Conservation (phyloP, 2,113 vertebrate species). For the Madoqua kirkii region DNA sequence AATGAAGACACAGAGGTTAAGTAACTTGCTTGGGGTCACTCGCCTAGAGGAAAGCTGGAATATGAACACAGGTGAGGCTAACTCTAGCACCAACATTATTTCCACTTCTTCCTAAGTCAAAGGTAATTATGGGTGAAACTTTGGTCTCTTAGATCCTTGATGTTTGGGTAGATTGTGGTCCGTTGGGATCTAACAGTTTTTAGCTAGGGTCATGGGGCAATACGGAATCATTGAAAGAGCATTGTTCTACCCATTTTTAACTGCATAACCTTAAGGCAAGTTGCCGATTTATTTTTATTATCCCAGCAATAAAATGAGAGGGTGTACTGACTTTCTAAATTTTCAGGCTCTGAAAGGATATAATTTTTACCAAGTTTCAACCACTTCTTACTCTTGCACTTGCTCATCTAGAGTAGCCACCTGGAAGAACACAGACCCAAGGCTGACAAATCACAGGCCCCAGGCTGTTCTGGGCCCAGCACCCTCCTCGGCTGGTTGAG, state of each 20-base stretch:
- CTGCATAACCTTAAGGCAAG: neutral
- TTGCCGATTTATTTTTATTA: neutral
- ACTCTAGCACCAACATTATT: neutral
- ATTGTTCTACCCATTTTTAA: neutral
- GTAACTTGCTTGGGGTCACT: neutral
- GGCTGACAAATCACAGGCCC: no score
- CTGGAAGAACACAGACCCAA: neutral
- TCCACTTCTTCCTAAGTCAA: neutral
- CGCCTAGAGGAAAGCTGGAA: neutral
- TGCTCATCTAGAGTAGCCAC: neutral
- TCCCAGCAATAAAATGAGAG: neutral
- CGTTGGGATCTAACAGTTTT: neutral
- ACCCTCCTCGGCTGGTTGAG: neutral
- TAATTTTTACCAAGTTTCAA: neutral
- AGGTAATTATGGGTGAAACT: neutral
- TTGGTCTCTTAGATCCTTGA: neutral
- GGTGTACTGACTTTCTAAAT: neutral
- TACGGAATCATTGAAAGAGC: neutral
- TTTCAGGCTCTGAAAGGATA: neutral
- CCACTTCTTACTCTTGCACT: neutral
- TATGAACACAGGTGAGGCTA: neutral
- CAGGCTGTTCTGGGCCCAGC: neutral
- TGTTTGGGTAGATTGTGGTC: neutral
- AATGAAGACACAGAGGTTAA: neutral
- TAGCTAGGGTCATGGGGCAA: neutral